Conservation (phyloP, 2,888 invertebrate genomes). For the Pyrochroa serraticornis region DNA sequence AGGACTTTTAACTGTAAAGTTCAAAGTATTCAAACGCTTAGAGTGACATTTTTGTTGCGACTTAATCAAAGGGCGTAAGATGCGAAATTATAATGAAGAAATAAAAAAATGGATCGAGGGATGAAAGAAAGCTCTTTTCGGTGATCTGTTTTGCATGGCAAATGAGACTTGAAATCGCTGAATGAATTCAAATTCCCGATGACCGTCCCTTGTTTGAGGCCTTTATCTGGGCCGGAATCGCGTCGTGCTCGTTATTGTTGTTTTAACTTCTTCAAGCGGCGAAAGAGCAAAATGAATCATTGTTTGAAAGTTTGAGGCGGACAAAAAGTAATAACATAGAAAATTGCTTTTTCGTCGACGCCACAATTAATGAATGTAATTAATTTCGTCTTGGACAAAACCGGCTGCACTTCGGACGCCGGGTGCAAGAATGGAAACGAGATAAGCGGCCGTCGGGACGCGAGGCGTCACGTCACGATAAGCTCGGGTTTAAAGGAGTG, state of each 20-base stretch:
- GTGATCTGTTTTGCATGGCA: not conserved
- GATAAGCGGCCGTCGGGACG: conserved; percentile 1
- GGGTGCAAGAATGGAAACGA: not conserved
- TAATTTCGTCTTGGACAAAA: conserved; percentile 29
- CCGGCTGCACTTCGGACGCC: not conserved
- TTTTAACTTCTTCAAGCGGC: not conserved
- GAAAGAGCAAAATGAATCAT: conserved; percentile 21
- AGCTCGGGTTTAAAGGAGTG: no score
- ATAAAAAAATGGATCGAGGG: not conserved
- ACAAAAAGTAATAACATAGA: conserved; percentile 36
- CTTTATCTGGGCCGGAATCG: not conserved
- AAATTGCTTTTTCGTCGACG: conserved; percentile 36
- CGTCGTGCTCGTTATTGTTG: conserved; percentile 1
- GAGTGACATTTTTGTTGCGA: no score
- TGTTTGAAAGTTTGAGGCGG: conserved; percentile 15
- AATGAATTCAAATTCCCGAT: no score
- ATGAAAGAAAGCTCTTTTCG: not conserved
- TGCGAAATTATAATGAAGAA: no score
- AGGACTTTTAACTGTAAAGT: no score
- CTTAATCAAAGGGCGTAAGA: no score
- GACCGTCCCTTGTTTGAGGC: no score
- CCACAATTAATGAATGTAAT: conserved; percentile 38
- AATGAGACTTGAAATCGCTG: no score
- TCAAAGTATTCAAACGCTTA: no score
- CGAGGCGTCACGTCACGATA: not conserved